Evolutionary conservation across 2,113 vertebrate species (phyloP), one percentile per base, ranked within the genome.

Genomic region (Channa argus): DNA sequence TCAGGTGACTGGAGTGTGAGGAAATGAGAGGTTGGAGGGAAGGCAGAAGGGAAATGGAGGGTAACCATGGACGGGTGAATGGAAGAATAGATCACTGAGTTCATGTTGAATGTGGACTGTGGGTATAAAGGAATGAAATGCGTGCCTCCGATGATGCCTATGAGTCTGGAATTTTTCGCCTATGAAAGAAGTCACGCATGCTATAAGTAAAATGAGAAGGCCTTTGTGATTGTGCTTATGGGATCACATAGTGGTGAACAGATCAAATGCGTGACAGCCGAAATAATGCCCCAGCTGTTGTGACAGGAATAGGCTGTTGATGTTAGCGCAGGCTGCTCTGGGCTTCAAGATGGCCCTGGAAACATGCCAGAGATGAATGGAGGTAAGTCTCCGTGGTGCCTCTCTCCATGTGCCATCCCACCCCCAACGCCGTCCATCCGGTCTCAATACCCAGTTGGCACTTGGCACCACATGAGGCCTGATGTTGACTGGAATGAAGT

Each of bases 271-370:
- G 52, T 33, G 24, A 68, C 51, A 82, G 71, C 55, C 80, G 69
- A 61, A 69, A 79, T 84, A 81, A 82, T 59, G 72, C 80, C 73
- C 76, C 93, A 91, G 90, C 92, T 92, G 92, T 87, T 86, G 76
- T 34, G 4, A 77, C 75, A 46, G 71, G 86, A 88, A 87, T 75
- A 77, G 43, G 79, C 79, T 52, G 84, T 24, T 73, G 65, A 83
- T 79, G 89, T 88, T 59, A 68, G 54, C 44, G n/a, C 76, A 62
- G 73, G 77, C 84, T 87, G 85, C 37, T 65, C 61, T 54, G 36
- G 56, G 59, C 73, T 77, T 53, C 46, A 46, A 61, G 41, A 63
- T 12, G 58, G 71, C 63, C 56, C 41, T 43, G 51, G 74, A 62
- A 73, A 69, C 71, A 59, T 24, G 50, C 55, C 71, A 71, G 50